These are phyloP conservation scores for Brachionus plicatilis DNA, from an alignment of 1,140 invertebrate species.

Conservation along the genomic window DNA sequence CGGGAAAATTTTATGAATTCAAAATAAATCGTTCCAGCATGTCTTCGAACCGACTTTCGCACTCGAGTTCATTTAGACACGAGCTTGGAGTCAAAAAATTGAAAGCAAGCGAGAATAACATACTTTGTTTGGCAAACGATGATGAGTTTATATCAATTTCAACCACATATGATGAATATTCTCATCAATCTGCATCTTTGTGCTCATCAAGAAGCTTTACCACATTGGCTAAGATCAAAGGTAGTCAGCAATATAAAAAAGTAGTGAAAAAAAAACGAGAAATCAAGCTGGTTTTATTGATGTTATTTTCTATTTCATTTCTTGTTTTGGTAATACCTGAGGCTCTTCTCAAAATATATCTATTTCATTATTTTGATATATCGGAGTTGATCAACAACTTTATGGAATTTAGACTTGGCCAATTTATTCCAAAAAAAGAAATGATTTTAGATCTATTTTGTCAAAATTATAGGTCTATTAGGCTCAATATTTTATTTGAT, in stretches of 20 bases:
- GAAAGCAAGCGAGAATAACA: not conserved
- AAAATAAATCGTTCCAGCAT: not conserved
- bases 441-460: slow-evolving; percentile 18
- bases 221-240: not conserved
- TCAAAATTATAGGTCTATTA: not conserved
- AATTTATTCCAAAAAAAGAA: not conserved
- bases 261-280: not conserved
- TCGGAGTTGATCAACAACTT: not conserved
- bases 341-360: slow-evolving; percentile 10
- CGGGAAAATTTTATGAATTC: not conserved
- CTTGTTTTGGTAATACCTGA: slow-evolving; percentile 12
- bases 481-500: slow-evolving; percentile 2
- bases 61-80: not conserved
- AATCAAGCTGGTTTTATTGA: slow-evolving; percentile 15
- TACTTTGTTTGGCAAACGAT: not conserved
- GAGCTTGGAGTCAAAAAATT: not conserved
- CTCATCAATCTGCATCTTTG: not conserved
- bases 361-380: slow-evolving; percentile 27
- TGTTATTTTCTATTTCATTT: slow-evolving; percentile 22
- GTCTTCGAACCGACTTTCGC: not conserved
- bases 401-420: not conserved
- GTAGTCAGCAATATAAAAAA: not conserved
- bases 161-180: slow-evolving; percentile 5
- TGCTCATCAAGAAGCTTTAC: not conserved
- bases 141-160: slow-evolving; percentile 24